Conservation (phyloP, 2,113 vertebrate species). For the Benitochromis conjunctus region DNA sequence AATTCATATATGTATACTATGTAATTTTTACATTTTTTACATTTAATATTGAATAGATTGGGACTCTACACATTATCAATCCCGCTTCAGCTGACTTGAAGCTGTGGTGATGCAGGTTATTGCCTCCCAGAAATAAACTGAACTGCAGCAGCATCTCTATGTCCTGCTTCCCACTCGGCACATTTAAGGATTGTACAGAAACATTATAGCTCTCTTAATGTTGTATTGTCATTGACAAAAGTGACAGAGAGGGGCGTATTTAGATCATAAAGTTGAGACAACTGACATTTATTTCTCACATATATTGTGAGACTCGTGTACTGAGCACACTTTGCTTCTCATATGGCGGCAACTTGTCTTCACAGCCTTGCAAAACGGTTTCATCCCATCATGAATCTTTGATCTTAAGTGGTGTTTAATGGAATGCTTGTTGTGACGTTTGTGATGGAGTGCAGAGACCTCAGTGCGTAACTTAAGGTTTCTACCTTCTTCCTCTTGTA, state of each 20-base stretch:
- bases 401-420: neutral
- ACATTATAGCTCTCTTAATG: neutral
- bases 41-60: neutral
- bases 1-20: neutral
- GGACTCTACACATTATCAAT: neutral
- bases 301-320: neutral
- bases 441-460: neutral
- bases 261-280: neutral
- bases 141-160: neutral
- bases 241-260: neutral
- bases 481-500: neutral
- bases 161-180: neutral
- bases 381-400: neutral
- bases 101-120: neutral
- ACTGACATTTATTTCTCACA: neutral
- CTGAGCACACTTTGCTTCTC: neutral
- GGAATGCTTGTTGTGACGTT: neutral
- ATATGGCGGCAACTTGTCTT: neutral
- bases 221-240: neutral
- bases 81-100: neutral
- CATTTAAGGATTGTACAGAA: neutral
- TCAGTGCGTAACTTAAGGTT: neutral
- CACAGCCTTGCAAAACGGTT: neutral
- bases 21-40: neutral
- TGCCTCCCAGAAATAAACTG: neutral